These are phyloP conservation scores for Bathynomus jamesi DNA, from an alignment of 1,140 invertebrate species.

Conservation along the genomic window DNA sequence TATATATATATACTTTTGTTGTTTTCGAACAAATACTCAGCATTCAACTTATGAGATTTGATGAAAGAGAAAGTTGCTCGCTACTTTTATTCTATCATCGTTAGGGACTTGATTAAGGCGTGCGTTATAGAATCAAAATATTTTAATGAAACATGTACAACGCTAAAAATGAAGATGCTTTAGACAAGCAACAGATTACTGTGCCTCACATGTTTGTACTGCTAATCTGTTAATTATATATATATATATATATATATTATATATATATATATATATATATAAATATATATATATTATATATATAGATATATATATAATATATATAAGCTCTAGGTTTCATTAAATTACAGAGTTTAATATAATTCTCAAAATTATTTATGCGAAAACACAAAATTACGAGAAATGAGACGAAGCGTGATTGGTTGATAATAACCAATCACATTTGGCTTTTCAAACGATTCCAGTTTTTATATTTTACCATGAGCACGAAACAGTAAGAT, in stretches of 20 bases:
- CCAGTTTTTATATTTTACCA: too few species aligned
- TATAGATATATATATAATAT: not conserved
- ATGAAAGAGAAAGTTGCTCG: too few species aligned
- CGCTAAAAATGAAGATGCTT: too few species aligned
- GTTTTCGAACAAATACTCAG: not conserved
- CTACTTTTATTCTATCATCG: too few species aligned
- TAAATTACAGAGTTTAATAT: not conserved
- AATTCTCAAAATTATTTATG: not conserved
- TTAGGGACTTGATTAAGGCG: too few species aligned
- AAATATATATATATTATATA: not conserved
- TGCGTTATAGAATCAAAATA: not conserved
- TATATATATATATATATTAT: not conserved
- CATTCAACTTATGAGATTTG: too few species aligned
- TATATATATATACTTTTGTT: not conserved
- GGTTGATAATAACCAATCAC: not conserved
- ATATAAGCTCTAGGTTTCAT: not conserved
- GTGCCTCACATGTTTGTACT: too few species aligned
- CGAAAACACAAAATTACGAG: not conserved
- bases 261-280: not conserved
- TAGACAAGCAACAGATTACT: too few species aligned
- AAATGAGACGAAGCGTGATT: not conserved
- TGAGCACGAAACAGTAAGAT: too few species aligned
- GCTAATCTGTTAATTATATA: not conserved
- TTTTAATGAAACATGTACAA: not conserved
- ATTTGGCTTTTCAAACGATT: too few species aligned